Evolutionary conservation across 1,140 invertebrate genomes (phyloP).

Genomic region (Chlorops oryzae): DNA sequence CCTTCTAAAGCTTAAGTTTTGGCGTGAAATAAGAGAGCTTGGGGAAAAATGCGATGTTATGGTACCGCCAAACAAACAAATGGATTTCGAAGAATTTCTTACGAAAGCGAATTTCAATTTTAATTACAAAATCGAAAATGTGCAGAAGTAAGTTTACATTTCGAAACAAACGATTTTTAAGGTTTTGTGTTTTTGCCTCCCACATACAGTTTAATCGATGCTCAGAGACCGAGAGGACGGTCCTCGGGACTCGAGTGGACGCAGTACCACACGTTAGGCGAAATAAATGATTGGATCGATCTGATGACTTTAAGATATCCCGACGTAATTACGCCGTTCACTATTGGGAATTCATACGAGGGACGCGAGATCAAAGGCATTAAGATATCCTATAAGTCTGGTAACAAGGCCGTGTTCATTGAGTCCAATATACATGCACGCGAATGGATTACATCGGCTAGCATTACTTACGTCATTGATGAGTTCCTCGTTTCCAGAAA

Average conservation of each 20-base stretch:
- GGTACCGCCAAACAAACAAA: conserved; percentile 24
- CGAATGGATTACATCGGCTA: conserved; percentile 63
- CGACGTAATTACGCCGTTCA: conserved; percentile 29
- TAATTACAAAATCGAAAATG: conserved; percentile 30
- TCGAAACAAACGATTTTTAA: neutral
- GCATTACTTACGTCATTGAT: conserved; percentile 56
- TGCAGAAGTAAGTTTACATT: conserved; percentile 18
- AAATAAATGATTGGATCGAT: conserved; percentile 45
- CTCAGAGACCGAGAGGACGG: conserved; percentile 22
- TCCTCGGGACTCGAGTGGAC: conserved; percentile 38
- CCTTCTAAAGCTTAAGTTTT: conserved; percentile 28
- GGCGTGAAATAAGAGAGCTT: conserved; percentile 28
- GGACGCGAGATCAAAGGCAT: conserved; percentile 39
- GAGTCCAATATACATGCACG: conserved; percentile 60
- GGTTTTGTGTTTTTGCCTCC: neutral
- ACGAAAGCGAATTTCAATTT: conserved; percentile 17
- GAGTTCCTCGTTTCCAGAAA: conserved; percentile 52
- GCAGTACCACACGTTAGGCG: conserved; percentile 48
- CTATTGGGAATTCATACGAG: conserved; percentile 43
- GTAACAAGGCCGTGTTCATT: conserved; percentile 46
- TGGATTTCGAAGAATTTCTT: conserved; percentile 23
- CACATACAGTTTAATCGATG: conserved; percentile 26
- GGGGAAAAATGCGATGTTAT: conserved; percentile 36
- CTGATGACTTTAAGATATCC: conserved; percentile 31
- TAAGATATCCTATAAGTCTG: conserved; percentile 36